Evolutionary conservation across 2,113 vertebrate species (phyloP).

Genomic region (Pardalotus punctatus): DNA sequence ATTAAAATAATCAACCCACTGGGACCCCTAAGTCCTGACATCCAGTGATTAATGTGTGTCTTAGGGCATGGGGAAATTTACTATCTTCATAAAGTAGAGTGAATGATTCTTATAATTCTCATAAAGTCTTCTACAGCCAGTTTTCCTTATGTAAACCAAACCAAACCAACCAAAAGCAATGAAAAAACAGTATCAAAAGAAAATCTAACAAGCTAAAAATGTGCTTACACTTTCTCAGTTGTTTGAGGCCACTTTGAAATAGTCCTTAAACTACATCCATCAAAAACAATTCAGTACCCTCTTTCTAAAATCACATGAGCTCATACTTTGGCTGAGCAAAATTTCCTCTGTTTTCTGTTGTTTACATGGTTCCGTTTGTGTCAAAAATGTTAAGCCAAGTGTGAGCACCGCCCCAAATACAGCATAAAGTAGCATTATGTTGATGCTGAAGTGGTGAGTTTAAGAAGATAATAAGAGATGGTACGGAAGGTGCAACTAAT

Average conservation of each 20-base stretch:
- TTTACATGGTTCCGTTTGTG: background rate
- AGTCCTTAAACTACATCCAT: background rate
- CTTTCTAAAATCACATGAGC: background rate
- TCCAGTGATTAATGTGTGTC: background rate
- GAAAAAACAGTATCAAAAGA: background rate
- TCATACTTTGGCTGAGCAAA: background rate
- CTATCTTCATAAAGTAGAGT: background rate
- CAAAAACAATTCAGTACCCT: background rate
- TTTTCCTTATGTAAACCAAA: background rate
- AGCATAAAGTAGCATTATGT: background rate
- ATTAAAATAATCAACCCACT: background rate
- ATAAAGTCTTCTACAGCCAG: background rate
- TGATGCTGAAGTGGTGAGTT: background rate
- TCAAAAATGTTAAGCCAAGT: background rate
- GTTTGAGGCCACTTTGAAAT: background rate
- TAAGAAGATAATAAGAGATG: background rate
- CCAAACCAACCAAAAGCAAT: background rate
- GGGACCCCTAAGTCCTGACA: background rate
- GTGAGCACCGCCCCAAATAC: accelerated
- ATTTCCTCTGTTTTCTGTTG: background rate
- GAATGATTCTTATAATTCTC: background rate
- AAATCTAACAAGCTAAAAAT: background rate
- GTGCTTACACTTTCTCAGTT: background rate
- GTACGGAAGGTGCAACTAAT: background rate
- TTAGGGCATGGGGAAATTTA: background rate